Conservation (phyloP, 2,888 invertebrate species). For the Dermolepida albohirtum region DNA sequence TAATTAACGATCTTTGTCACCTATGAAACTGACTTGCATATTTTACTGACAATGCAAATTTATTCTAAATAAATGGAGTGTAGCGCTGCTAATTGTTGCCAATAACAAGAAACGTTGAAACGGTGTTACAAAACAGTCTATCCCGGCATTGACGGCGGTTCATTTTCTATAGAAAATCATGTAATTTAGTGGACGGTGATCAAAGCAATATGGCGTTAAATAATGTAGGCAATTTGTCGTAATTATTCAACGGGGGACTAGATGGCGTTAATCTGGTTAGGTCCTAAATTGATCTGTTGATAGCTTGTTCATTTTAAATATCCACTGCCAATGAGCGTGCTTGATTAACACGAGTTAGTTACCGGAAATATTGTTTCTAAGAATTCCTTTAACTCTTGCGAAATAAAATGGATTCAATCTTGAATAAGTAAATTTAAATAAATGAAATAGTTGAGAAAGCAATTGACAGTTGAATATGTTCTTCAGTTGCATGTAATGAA, state of each 20-base stretch:
- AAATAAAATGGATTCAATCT: too few species aligned
- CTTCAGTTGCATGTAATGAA: too few species aligned
- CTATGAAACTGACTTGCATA: slow-evolving; percentile 22
- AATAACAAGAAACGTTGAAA: slow-evolving; percentile 30
- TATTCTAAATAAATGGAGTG: slow-evolving; percentile 32
- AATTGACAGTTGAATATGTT: too few species aligned
- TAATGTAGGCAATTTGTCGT: slow-evolving; percentile 50
- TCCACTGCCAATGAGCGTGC: slow-evolving; percentile 9
- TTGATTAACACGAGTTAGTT: too few species aligned
- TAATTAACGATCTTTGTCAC: slow-evolving; percentile 17
- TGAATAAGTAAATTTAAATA: too few species aligned
- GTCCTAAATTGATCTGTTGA: slow-evolving; percentile 31
- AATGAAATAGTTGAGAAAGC: too few species aligned
- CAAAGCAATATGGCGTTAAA: slow-evolving; percentile 42
- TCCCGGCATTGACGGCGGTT: slow-evolving; percentile 11
- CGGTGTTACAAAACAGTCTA: slow-evolving; percentile 18
- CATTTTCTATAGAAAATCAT: slow-evolving; percentile 28
- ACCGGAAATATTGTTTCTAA: too few species aligned
- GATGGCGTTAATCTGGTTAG: slow-evolving; percentile 38
- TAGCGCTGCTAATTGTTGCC: slow-evolving; percentile 27
- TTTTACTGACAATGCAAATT: slow-evolving; percentile 20
- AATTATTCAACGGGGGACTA: slow-evolving; percentile 48
- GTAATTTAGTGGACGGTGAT: slow-evolving; percentile 38
- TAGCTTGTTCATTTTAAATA: slow-evolving; percentile 27
- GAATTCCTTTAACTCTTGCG: too few species aligned